These are phyloP conservation scores for Bombus superbus DNA, from an alignment of 1,140 invertebrate genomes.

Conservation along the genomic window DNA sequence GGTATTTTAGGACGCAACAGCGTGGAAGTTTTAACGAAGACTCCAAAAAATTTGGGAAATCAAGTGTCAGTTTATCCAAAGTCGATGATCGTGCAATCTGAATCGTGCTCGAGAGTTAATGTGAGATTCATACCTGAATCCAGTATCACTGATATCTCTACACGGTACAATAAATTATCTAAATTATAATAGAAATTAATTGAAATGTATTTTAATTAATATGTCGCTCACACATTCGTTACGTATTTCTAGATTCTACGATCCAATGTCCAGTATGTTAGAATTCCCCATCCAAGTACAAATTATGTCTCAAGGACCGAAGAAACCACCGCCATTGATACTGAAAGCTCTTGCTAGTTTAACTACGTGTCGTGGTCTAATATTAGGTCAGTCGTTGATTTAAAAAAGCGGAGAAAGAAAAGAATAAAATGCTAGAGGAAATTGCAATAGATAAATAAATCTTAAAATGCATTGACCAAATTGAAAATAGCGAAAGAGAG, in stretches of 20 bases:
- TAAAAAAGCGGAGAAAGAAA: background rate
- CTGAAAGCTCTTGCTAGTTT: conserved; percentile 22
- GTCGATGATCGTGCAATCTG: background rate
- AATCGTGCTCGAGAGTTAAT: background rate
- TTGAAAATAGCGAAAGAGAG: background rate
- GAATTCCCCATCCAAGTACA: conserved; percentile 25
- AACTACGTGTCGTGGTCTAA: conserved; percentile 5
- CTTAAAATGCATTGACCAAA: background rate
- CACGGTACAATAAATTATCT: background rate
- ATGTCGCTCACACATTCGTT: background rate
- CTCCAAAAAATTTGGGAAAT: background rate
- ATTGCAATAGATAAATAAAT: background rate
- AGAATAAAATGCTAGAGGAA: no score
- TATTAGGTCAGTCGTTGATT: conserved; percentile 3
- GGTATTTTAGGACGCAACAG: background rate
- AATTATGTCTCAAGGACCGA: background rate
- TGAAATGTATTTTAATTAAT: background rate
- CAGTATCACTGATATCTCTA: background rate
- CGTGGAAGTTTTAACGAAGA: conserved; percentile 15
- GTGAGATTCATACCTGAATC: conserved; percentile 24
- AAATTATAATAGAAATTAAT: background rate
- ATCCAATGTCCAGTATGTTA: background rate
- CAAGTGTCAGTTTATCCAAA: conserved; percentile 25
- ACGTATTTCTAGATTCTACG: background rate
- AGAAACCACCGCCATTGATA: conserved; percentile 15